phyloP scores from a whole-genome alignment of 2,797 vertebrate genomes.

The Erpetoichthys calabaricus region DNA sequence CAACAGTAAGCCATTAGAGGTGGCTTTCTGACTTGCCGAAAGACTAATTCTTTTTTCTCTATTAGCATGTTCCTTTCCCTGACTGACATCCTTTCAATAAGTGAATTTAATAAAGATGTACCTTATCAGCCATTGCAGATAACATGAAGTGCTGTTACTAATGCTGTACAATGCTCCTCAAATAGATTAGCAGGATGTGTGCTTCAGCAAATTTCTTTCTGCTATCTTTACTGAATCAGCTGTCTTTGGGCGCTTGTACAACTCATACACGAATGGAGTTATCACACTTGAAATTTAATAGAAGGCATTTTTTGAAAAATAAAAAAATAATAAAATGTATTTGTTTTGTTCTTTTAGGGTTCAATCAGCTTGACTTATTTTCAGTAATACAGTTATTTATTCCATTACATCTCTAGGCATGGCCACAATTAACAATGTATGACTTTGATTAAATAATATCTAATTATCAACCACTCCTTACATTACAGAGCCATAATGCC shows the following conservation, averaged over 20 bases:
- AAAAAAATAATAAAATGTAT: slow-evolving; percentile 24
- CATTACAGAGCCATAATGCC: too few relatives aligned
- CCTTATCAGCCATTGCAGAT: slow-evolving; percentile 82
- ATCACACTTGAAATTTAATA: slow-evolving; percentile 56
- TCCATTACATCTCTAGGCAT: too few relatives aligned
- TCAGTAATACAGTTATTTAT: too few relatives aligned
- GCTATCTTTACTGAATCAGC: slow-evolving; percentile 70
- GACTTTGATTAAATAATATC: too few relatives aligned
- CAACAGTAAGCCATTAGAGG: slow-evolving; percentile 55
- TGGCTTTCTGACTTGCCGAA: slow-evolving; percentile 46
- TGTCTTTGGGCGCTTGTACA: slow-evolving; percentile 62
- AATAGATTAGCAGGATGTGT: slow-evolving; percentile 70
- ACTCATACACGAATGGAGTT: slow-evolving; percentile 48
- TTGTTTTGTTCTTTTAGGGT: neutral
- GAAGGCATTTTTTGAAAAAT: slow-evolving; percentile 31
- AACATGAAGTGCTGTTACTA: slow-evolving; percentile 79
- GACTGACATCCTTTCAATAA: slow-evolving; percentile 72
- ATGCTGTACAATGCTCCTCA: slow-evolving; percentile 77
- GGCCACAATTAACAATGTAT: too few relatives aligned
- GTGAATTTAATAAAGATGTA: slow-evolving; percentile 95
- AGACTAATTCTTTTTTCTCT: slow-evolving; percentile 62
- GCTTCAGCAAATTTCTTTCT: slow-evolving; percentile 65
- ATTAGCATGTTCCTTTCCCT: slow-evolving; percentile 80
- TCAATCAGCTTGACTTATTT: too few relatives aligned
- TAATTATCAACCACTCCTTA: too few relatives aligned